Base-by-base conservation (phyloP, 2,797 vertebrate genomes). In the Xenentodon cancila region DNA sequence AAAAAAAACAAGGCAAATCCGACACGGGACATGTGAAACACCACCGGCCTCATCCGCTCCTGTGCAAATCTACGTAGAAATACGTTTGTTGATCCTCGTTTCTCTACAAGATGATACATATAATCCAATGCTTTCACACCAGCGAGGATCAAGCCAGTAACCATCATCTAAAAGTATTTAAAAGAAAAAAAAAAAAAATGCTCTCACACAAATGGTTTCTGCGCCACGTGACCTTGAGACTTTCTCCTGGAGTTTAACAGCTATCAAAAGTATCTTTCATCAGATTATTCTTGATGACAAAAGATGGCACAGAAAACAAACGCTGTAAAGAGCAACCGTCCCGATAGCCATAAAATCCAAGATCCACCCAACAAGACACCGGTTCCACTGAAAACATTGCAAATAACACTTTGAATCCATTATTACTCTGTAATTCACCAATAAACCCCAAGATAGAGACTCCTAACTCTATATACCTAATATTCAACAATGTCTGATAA, bases 311-410 rank as follows among this genome's bases (percentile, higher is more conserved):
- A 81, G 73, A 68, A 67, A 18, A 40, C 77, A 72, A 83, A 90
- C 86, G 82, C 54, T 47, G 76, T 88, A 59, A 75, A 58, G 20
- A 73, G 53, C 77, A 21, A 87, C 32, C 65, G 67, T 90, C 92
- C 92, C 89, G 92, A 94, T 93, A 93, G 92, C 92, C 84, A 92
- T 93, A 92, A 93, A 94, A 89, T 84, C 77, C 88, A 87, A 85
- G n/a, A 51, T 13, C 19, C 34, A 30, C 22, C 27, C 59, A 22
- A 61, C 48, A 30, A 52, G 37, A 92, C 85, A 86, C 87, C 76
- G 75, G 78, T 85, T 88, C 84, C 90, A 91, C 80, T 82, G 84
- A 79, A 81, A 76, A 85, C 84, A 75, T 85, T 76, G 83, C 79
- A 88, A 88, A 84, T 54, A 74, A 84, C 82, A 80, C 87, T 77